These are phyloP conservation scores for Montipora sp. DNA, from an alignment of 64 coral and sea anemone species.

Conservation along the genomic window DNA sequence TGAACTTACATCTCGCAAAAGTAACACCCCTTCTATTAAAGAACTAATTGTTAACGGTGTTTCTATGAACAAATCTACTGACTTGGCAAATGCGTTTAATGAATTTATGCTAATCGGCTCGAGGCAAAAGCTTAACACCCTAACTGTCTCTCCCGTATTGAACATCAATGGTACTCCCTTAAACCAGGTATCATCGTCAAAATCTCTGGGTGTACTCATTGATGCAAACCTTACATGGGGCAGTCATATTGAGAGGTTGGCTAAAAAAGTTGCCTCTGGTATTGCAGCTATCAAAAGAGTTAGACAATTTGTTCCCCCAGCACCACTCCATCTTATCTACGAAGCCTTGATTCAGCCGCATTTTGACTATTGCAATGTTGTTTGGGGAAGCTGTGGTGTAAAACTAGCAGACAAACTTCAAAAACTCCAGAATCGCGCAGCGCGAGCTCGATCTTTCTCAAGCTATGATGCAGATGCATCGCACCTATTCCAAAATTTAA, in stretches of 20 bases:
- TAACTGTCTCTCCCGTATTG: background rate
- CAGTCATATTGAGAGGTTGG: conserved; percentile 13
- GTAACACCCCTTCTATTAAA: too few species aligned
- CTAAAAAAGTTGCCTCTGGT: conserved; percentile 53
- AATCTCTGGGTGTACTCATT: conserved; percentile 47
- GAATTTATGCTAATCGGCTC: conserved; percentile 49
- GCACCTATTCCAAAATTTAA: background rate
- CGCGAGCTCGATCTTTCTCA: background rate
- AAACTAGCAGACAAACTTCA: conserved; percentile 17
- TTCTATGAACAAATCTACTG: too few species aligned
- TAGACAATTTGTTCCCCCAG: conserved; percentile 28
- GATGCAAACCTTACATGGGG: conserved; percentile 48
- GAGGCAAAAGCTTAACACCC: conserved; percentile 14
- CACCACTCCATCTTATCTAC: background rate
- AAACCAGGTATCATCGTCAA: conserved; percentile 26
- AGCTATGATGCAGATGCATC: conserved; percentile 10
- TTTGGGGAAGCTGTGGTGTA: background rate
- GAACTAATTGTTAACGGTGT: too few species aligned
- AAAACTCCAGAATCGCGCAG: conserved; percentile 23
- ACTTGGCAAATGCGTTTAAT: background rate
- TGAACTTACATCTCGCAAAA: too few species aligned
- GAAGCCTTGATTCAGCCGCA: conserved; percentile 23
- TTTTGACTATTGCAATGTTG: conserved; percentile 37
- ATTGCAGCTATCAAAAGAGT: conserved; percentile 55
- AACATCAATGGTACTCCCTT: conserved; percentile 34